Base-by-base conservation (phyloP, 2,888 invertebrate genomes). In the Pediacus dermestoides region DNA sequence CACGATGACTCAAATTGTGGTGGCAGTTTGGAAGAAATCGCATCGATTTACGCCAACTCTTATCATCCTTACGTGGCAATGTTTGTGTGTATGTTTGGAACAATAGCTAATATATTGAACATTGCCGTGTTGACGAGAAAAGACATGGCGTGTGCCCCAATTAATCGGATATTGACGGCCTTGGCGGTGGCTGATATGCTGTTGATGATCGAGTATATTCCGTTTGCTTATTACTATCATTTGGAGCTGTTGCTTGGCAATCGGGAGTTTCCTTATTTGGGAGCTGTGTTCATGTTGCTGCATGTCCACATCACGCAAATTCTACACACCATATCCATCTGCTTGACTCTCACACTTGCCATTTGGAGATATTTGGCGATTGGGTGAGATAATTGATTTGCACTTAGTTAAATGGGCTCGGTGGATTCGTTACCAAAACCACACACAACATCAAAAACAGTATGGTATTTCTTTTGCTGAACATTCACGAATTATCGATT, bases 151-250 rank as follows among this genome's bases (percentile, higher is more conserved):
- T 76, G 78, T 37, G 85, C 90, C 0, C 89, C 92, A 1, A 91
- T 91, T 53, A 93, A 93, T 68, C 74, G 86, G 25, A 85, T 93
- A 35, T 75, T 93, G 30, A 89, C 88, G 47, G 82, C 85, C 66
- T 68, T 93, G 34, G 92, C 93, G 0, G 85, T 89, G 0, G 87
- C 90, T 1, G 93, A 94, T 65, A 83, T 92, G 69, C 77, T 91
- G 50, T 87, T 93, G 15, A 93, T 94, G 83, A 68, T 91, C 64
- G 90, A 91, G 57, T 88, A 88, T 61, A 78, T 88, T 46, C 85
- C 85, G 2, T 86, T 82, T 60, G 78, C 81, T 2, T 74, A 80
- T 34, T 82, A 85, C 65, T 79, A 77, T 61, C 53, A 58, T 34
- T 77, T 80, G 59, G 71, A 81, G 60, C 75, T 82, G 41, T 67